These are phyloP conservation scores for Dissostichus mawsoni DNA, from an alignment of 2,113 vertebrate genomes.

Conservation along the genomic window DNA sequence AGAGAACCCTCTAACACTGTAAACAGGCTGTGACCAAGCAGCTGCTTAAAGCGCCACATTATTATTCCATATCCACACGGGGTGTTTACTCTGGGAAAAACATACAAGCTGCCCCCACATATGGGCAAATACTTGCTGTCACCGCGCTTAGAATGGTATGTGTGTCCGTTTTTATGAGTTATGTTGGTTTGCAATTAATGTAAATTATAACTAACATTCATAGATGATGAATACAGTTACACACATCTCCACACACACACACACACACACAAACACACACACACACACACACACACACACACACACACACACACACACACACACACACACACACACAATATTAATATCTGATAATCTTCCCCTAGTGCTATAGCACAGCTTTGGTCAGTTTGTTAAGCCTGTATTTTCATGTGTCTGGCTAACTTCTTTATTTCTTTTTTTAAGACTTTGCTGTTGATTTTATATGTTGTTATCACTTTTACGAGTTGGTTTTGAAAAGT, in stretches of 20 bases:
- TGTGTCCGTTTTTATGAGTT: conserved; percentile 43
- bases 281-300: conserved; percentile 25
- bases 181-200: conserved; percentile 57
- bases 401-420: conserved; percentile 30
- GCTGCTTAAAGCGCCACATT: conserved; percentile 77
- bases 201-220: conserved; percentile 47
- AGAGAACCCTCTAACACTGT: conserved; percentile 77
- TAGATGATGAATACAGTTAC: conserved; percentile 49
- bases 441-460: conserved; percentile 44
- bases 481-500: conserved; percentile 43
- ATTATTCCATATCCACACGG: conserved; percentile 80
- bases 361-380: neutral
- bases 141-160: conserved; percentile 54
- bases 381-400: conserved; percentile 25
- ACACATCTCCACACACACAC: conserved; percentile 18
- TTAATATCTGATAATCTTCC: conserved; percentile 43
- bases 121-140: conserved; percentile 79
- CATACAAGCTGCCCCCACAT: conserved; percentile 77
- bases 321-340: conserved; percentile 2
- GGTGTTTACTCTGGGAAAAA: conserved; percentile 74
- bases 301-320: conserved; percentile 24
- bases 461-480: conserved; percentile 36
- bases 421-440: conserved; percentile 19
- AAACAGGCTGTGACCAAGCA: conserved; percentile 77
- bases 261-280: neutral